These are phyloP conservation scores for Notarius lentiginosus DNA, from an alignment of 2,113 vertebrate genomes.

Conservation along the genomic window DNA sequence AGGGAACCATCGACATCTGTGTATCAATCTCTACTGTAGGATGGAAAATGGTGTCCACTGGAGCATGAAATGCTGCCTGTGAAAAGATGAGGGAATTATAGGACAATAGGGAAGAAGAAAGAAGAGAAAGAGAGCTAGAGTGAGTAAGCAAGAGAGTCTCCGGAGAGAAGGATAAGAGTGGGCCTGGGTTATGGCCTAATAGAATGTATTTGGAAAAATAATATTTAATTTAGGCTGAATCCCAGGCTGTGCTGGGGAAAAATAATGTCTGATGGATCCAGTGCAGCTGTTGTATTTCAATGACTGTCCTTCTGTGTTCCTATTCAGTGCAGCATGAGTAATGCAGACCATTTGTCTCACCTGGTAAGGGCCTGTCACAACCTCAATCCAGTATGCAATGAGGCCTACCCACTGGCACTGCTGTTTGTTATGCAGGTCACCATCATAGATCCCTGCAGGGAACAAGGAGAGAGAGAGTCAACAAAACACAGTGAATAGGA, in stretches of 20 bases:
- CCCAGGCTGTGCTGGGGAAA: constrained; percentile 18
- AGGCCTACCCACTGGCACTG: constrained; percentile 22
- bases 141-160: constrained; percentile 7
- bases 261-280: constrained; percentile 40
- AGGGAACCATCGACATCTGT: constrained; percentile 37
- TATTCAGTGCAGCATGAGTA: constrained; percentile 45
- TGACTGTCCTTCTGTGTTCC: constrained; percentile 27
- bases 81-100: constrained; percentile 48
- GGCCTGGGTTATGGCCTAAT: constrained; percentile 29
- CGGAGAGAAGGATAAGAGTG: constrained; percentile 31
- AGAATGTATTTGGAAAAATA: constrained; percentile 50
- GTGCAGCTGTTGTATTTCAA: constrained; percentile 34
- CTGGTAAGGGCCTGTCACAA: constrained; percentile 50
- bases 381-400: constrained; percentile 52
- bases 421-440: constrained; percentile 53
- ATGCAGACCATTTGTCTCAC: constrained; percentile 60
- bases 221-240: constrained; percentile 49
- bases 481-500: constrained; percentile 6
- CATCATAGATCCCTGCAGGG: constrained; percentile 15
- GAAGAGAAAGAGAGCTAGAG: not conserved
- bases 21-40: constrained; percentile 28
- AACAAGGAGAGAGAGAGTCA: constrained; percentile 10
- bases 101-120: constrained; percentile 18
- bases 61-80: constrained; percentile 47
- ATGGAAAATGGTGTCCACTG: constrained; percentile 42